phyloP scores from a whole-genome alignment of 2,113 vertebrate genomes.

The Rhea americana region DNA sequence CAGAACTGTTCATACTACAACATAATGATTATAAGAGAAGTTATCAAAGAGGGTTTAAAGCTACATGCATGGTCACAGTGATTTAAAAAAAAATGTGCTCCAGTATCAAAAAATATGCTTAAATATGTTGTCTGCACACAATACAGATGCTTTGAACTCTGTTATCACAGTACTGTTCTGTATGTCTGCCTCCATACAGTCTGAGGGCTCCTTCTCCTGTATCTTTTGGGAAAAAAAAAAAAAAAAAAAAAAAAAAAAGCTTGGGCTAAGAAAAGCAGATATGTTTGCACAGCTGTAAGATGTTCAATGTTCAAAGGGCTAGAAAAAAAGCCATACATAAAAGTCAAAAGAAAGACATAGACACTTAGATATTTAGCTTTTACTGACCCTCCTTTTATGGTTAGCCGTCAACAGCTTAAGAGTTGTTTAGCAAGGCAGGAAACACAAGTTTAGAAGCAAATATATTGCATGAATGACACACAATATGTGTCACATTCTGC shows the following conservation, averaged over 20 bases:
- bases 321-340: background rate
- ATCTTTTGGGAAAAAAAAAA: background rate
- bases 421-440: background rate
- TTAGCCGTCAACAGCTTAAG: background rate
- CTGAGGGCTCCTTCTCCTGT: background rate
- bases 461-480: background rate
- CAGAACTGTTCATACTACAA: background rate
- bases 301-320: background rate
- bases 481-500: background rate
- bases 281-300: background rate
- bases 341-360: background rate
- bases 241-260: background rate
- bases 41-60: background rate
- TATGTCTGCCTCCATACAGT: background rate
- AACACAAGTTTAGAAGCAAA: background rate
- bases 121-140: background rate
- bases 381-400: background rate
- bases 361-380: background rate
- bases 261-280: background rate
- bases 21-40: background rate
- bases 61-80: constrained; percentile 27
- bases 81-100: background rate
- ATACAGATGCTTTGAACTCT: background rate
- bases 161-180: background rate
- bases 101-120: constrained; percentile 15